phyloP scores from a whole-genome alignment of 2,797 vertebrate species.

The Acomys russatus region DNA sequence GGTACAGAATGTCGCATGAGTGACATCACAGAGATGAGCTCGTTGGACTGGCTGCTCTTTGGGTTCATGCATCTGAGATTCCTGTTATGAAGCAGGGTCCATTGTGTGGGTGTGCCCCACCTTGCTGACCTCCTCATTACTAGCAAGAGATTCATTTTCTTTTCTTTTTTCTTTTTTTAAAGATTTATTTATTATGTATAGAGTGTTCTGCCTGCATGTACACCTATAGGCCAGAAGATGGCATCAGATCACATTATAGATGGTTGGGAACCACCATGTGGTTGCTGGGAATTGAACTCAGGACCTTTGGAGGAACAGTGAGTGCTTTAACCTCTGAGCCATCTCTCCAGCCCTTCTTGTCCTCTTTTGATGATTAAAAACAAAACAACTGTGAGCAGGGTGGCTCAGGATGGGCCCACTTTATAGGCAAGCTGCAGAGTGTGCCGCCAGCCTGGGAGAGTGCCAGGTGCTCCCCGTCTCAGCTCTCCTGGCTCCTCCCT shows the following conservation, averaged over 20 bases:
- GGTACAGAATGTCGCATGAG: background rate
- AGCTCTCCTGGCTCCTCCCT: background rate
- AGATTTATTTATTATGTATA: too few species aligned
- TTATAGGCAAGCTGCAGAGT: background rate
- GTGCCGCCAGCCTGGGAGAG: background rate
- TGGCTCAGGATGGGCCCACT: background rate
- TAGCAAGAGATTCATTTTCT: background rate
- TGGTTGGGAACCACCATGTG: too few species aligned
- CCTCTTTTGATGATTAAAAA: slow-evolving; percentile 26
- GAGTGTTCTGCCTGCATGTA: too few species aligned
- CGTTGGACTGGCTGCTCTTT: background rate
- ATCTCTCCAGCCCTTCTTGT: background rate
- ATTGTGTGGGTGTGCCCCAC: background rate
- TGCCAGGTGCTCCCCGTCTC: rapidly evolving
- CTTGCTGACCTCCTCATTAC: background rate
- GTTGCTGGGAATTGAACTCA: too few species aligned
- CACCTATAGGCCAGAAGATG: too few species aligned
- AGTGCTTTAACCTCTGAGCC: too few species aligned
- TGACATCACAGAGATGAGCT: background rate
- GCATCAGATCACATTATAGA: too few species aligned
- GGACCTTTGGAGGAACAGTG: too few species aligned
- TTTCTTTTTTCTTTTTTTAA: too few species aligned
- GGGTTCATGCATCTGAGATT: background rate
- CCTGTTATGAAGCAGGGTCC: too few species aligned
- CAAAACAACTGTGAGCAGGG: background rate